Percentiles rank a stretch among this genome's conserved stretches.
These are phyloP conservation scores for Anarhynchus alexandrinus DNA, from an alignment of 2,113 vertebrate genomes.

Conservation along the genomic window DNA sequence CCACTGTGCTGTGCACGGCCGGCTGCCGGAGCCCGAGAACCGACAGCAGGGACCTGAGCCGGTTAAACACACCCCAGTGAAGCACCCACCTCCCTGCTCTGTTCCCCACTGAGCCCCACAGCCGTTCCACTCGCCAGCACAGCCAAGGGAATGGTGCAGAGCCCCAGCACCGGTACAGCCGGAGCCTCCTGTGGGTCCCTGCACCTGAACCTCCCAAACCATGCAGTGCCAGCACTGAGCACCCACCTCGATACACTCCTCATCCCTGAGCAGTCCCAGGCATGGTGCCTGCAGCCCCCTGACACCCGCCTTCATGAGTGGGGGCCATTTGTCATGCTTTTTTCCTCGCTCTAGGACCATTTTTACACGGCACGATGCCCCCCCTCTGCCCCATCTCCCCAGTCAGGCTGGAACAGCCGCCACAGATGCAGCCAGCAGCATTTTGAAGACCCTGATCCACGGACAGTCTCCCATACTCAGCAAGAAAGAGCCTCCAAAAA, in stretches of 20 bases:
- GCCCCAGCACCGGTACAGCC: rapidly evolving
- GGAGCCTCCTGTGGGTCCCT: too few species aligned
- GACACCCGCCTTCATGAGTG: rapidly evolving
- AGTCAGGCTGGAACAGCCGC: too few species aligned
- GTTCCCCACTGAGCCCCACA: neutral
- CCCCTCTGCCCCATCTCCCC: neutral
- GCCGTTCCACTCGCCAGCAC: rapidly evolving
- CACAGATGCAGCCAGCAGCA: rapidly evolving
- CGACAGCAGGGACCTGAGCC: too few species aligned
- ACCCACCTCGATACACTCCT: neutral
- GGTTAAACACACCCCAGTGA: rapidly evolving
- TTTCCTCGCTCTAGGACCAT: rapidly evolving
- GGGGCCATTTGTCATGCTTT: neutral
- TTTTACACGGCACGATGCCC: rapidly evolving
- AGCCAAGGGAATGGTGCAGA: rapidly evolving
- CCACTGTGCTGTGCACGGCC: neutral
- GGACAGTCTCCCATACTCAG: neutral
- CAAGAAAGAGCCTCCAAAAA: too few species aligned
- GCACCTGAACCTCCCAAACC: neutral
- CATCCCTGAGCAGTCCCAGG: neutral
- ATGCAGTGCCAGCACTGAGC: rapidly evolving
- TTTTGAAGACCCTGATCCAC: neutral
- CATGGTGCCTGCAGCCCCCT: rapidly evolving
- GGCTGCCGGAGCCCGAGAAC: neutral
- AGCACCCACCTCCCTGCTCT: neutral